Base-by-base conservation (phyloP, 2,888 invertebrate species). In the Oscheius sp. region DNA sequence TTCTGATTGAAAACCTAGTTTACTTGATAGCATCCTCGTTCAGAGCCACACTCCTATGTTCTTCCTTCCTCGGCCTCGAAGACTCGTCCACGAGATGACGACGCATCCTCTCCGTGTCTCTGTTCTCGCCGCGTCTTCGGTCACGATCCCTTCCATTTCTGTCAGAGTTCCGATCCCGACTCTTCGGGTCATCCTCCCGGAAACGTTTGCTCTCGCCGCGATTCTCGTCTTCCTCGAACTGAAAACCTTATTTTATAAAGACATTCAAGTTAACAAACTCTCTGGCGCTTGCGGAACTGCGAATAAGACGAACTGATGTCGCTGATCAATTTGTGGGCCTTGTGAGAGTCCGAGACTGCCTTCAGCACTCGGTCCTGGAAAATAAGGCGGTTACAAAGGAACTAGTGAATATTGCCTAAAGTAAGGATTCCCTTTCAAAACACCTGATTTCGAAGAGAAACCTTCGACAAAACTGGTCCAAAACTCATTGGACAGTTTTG, bases 221-320 rank as follows among this genome's bases (percentile, higher is more conserved):
- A 32, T 60, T 47, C 2, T 60, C 57, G 2, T 76, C 79, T 47
- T 77, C 71, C 42, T 80, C 80, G 55, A 70, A 75, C 62, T 79
- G 57, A 37, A 71, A 63, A 47, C 2, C 47, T 33, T 37, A 35
- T 33, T n/a, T 55, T 2, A 55, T 21, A 37, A 50, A 47, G 50
- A 35, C 1, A 29, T 13, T 21, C n/a, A 42, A 35, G 33, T 21
- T 13, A 42, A 42, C 72, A 10, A 21, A 78, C 77, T 53, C 66
- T 71, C n/a, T 76, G 72, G 51, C 79, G 66, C 57, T 84, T 84
- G 42, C 80, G 71, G 58, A 84, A 65, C 57, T 84, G 81, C 10
- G 84, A 77, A 63, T 79, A 81, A 9, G 71, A 50, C 37, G 77
- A 73, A 47, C 79, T 77, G 32, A 84, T 73, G 1, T 79, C 81